A percentile compares a stretch with the other conserved stretches of the same genome.
phyloP scores from a whole-genome alignment of 2,113 vertebrate genomes.

The Genyomyrus donnyi region DNA sequence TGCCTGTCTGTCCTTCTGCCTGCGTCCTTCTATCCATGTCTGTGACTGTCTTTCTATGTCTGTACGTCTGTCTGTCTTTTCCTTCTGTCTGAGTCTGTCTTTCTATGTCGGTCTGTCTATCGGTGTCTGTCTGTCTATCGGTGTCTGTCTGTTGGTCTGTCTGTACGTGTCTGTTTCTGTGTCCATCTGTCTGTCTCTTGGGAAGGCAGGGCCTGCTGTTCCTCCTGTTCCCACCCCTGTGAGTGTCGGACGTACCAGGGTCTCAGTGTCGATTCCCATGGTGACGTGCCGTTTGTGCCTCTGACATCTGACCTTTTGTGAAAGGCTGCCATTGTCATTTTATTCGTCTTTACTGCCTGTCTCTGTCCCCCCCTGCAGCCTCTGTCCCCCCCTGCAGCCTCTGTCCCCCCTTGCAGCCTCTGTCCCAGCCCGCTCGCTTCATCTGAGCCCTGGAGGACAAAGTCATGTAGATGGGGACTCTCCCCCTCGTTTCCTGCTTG shows the following conservation, averaged over 20 bases:
- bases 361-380: not conserved
- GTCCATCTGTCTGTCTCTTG: not conserved
- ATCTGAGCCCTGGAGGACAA: not conserved
- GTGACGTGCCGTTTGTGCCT: not conserved
- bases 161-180: not conserved
- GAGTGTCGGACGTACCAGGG: not conserved
- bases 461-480: not conserved
- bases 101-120: no score
- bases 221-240: not conserved
- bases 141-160: not conserved
- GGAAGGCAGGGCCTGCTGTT: not conserved
- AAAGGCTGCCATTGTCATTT: not conserved
- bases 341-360: not conserved
- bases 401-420: not conserved
- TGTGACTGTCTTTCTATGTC: no score
- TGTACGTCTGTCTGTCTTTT: no score
- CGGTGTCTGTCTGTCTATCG: not conserved
- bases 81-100: no score
- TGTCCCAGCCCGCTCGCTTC: not conserved
- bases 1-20: no score
- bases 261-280: not conserved
- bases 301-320: slow-evolving; percentile 10
- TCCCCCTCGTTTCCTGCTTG: not conserved
- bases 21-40: no score
- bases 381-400: not conserved